A percentile compares a stretch with the other conserved stretches of the same genome.
phyloP scores from a whole-genome alignment of 2,113 vertebrate genomes.

The Coptodon rendalli region DNA sequence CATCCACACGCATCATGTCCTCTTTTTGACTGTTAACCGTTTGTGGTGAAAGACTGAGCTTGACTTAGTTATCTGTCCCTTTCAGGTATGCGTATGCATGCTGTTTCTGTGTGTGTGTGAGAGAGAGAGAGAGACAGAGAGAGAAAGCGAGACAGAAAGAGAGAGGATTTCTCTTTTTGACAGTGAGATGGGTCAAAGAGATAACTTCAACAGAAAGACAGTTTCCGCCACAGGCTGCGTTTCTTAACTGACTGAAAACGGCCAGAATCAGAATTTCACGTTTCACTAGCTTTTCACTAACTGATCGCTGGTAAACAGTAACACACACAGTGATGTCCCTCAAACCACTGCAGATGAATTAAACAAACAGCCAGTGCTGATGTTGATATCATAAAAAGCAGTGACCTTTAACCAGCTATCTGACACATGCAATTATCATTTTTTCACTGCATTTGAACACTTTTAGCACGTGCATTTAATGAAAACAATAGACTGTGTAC shows the following conservation, averaged over 20 bases:
- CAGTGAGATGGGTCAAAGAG: constrained; percentile 30
- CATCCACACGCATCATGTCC: constrained; percentile 55
- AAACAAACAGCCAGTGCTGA: neutral
- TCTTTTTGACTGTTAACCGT: constrained; percentile 70
- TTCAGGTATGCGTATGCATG: constrained; percentile 53
- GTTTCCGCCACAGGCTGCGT: constrained; percentile 33
- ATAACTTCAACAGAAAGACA: constrained; percentile 31
- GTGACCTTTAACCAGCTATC: neutral
- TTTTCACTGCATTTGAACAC: neutral
- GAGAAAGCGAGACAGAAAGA: neutral
- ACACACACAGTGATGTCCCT: neutral
- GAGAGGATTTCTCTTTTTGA: constrained; percentile 23
- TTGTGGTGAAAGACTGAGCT: constrained; percentile 66
- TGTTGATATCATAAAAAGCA: neutral
- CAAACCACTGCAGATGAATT: neutral
- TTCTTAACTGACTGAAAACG: constrained; percentile 40
- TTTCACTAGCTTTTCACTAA: neutral
- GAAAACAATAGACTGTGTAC: neutral
- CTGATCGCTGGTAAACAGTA: neutral
- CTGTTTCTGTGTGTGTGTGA: neutral
- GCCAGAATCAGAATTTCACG: neutral
- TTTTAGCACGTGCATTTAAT: neutral
- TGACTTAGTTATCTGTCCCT: constrained; percentile 65
- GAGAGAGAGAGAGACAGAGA: neutral
- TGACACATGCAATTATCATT: neutral